Conservation (phyloP, 30 jellyfish, hydroid and myxozoan species). For the Hydractinia echinata region DNA sequence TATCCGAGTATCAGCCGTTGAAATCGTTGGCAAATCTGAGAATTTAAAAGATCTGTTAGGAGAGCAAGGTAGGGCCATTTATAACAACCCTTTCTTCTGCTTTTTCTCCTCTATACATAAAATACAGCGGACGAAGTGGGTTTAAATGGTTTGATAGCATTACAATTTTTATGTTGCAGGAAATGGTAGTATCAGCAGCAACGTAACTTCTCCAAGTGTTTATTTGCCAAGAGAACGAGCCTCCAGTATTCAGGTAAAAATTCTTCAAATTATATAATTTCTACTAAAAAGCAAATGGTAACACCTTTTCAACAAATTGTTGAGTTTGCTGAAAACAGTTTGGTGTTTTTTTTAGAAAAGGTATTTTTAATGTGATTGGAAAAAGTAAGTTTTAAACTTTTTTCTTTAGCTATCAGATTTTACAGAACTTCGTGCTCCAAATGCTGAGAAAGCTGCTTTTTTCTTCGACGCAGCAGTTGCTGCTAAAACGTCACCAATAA, state of each 20-base stretch:
- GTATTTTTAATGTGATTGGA: too few species aligned
- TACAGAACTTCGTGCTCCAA: constrained; percentile 95
- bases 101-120: not conserved
- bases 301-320: not conserved
- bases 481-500: constrained; percentile 45
- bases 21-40: constrained; percentile 88
- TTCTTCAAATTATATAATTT: not conserved
- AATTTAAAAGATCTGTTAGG: constrained; percentile 75
- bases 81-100: not conserved
- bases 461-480: constrained; percentile 89
- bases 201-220: constrained; percentile 74
- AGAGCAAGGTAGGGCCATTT: constrained; percentile 66
- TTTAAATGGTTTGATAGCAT: too few species aligned
- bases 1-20: constrained; percentile 86
- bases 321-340: not conserved
- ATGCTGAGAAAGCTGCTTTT: constrained; percentile 90
- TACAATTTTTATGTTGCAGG: constrained; percentile 24
- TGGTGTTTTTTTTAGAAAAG: not conserved
- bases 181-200: constrained; percentile 51
- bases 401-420: constrained; percentile 76
- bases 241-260: constrained; percentile 67
- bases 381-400: not conserved
- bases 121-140: not conserved
- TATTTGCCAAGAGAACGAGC: constrained; percentile 82
- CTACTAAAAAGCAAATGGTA: not conserved